Conservation (phyloP, 1,140 invertebrate genomes). For the Apocrypta bakeri region DNA sequence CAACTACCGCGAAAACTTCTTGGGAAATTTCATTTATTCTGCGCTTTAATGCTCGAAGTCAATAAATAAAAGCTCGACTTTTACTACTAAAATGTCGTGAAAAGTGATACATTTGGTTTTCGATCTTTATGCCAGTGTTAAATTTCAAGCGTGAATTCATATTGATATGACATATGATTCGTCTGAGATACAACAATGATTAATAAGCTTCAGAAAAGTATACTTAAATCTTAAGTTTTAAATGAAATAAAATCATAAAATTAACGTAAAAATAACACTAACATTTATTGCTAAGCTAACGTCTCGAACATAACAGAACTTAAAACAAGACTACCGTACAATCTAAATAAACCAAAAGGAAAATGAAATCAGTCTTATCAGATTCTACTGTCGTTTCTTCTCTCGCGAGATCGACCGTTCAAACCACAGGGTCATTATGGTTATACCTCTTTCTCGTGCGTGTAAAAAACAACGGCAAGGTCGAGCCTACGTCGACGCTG, state of each 20-base stretch:
- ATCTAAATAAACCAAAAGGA: neutral
- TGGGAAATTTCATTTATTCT: neutral
- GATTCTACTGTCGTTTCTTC: neutral
- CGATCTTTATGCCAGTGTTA: neutral
- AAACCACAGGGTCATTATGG: neutral
- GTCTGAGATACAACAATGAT: neutral
- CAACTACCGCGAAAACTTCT: neutral
- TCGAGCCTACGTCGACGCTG: slow-evolving; percentile 92
- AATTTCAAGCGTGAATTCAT: neutral
- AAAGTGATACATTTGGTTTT: neutral
- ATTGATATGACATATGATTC: neutral
- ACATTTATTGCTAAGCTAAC: too few relatives aligned
- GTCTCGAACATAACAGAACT: neutral
- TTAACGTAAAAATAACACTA: neutral
- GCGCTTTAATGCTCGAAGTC: too few relatives aligned
- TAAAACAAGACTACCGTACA: neutral
- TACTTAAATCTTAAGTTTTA: neutral
- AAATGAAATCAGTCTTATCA: neutral
- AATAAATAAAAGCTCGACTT: neutral
- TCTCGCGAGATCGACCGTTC: neutral
- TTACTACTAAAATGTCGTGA: neutral
- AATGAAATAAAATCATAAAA: neutral
- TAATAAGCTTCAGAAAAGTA: neutral
- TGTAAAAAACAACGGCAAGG: slow-evolving; percentile 95
- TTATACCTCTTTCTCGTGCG: slow-evolving; percentile 93